A percentile compares a stretch with the other conserved stretches of the same genome.
Evolutionary conservation across 2,888 invertebrate genomes (phyloP).

Genomic region (Drosophila siamana): DNA sequence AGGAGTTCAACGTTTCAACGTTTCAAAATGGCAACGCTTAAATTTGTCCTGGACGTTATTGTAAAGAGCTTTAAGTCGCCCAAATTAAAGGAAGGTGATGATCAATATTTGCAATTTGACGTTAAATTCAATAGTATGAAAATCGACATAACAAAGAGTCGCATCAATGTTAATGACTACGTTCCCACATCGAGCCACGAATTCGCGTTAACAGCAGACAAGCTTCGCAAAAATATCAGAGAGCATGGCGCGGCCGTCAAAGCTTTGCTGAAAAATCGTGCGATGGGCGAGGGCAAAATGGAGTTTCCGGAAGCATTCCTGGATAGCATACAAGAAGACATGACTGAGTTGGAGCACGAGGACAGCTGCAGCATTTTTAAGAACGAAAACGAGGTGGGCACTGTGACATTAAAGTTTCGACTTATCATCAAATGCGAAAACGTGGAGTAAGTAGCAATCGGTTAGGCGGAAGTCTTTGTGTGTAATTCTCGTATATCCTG

Average conservation of each 20-base stretch:
- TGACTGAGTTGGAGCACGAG: conserved; percentile 59
- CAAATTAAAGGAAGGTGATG: conserved; percentile 31
- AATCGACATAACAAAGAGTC: conserved; percentile 71
- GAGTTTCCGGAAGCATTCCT: conserved; percentile 57
- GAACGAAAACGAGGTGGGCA: conserved; percentile 48
- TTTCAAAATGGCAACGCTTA: conserved; percentile 1
- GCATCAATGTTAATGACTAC: conserved; percentile 77
- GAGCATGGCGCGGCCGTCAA: conserved; percentile 58
- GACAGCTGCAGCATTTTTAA: conserved; percentile 43
- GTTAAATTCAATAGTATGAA: conserved; percentile 55
- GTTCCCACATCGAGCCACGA: conserved; percentile 26
- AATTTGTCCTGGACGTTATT: conserved; percentile 69
- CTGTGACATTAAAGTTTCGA: conserved; percentile 55
- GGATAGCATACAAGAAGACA: conserved; percentile 49
- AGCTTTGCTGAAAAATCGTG: background rate
- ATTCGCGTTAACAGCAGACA: background rate
- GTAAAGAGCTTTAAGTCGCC: conserved; percentile 60
- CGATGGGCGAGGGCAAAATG: background rate
- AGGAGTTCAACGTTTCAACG: background rate
- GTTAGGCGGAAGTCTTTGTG: too few relatives aligned
- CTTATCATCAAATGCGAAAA: conserved; percentile 72
- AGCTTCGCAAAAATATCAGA: conserved; percentile 53
- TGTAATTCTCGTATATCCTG: background rate
- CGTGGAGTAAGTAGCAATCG: background rate
- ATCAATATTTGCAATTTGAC: conserved; percentile 57